Conservation (phyloP, 2,888 invertebrate genomes). For the Platypus cylindrus region DNA sequence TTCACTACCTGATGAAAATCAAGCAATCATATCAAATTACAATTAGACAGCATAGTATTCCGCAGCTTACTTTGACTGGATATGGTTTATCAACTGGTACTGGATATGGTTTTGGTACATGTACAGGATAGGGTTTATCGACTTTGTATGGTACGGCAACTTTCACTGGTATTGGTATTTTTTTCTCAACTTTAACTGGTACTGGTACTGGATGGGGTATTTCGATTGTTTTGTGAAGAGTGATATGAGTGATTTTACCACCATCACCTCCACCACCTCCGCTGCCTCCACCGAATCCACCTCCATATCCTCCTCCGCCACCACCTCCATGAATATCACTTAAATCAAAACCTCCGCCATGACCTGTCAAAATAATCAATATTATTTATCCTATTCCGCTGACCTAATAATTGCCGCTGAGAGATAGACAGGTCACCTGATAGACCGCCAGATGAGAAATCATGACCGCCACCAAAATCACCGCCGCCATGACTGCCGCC, state of each 20-base stretch:
- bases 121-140: constrained; percentile 50
- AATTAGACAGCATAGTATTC: constrained; percentile 36
- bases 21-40: no score
- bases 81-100: constrained; percentile 46
- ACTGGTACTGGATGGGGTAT: constrained; percentile 47
- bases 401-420: constrained; percentile 11
- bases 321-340: constrained; percentile 9
- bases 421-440: constrained; percentile 14
- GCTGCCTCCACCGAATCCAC: constrained; percentile 17
- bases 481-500: constrained; percentile 17
- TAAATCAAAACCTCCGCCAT: constrained; percentile 9
- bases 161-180: constrained; percentile 45
- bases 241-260: constrained; percentile 40
- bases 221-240: constrained; percentile 49
- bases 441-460: constrained; percentile 17
- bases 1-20: constrained; percentile 32
- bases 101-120: constrained; percentile 36
- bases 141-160: constrained; percentile 39
- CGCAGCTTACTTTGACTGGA: constrained; percentile 39
- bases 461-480: background rate
- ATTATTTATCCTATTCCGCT: constrained; percentile 13
- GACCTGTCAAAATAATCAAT: no score
- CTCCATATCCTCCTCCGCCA: constrained; percentile 12
- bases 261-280: constrained; percentile 21
- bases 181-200: constrained; percentile 44